Evolutionary conservation across 2,797 vertebrate genomes (phyloP).

Genomic region (Parotocinclus haroldoi): DNA sequence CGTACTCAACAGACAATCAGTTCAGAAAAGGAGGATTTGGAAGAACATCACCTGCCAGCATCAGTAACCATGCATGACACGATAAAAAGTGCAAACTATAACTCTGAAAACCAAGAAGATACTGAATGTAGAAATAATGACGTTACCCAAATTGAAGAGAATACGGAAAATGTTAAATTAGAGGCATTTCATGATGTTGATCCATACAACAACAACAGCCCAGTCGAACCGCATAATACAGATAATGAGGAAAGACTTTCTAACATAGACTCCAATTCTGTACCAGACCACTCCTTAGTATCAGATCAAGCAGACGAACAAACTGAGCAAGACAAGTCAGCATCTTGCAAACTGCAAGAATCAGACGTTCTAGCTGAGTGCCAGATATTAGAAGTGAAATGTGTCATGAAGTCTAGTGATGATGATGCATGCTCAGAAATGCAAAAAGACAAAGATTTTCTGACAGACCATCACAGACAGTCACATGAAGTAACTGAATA

Average conservation of each 20-base stretch:
- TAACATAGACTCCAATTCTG: constrained; percentile 3
- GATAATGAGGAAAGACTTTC: constrained; percentile 22
- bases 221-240: constrained; percentile 4
- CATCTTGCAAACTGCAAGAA: constrained; percentile 8
- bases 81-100: no score
- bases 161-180: neutral
- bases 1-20: no score
- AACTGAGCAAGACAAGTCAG: neutral
- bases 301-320: constrained; percentile 21
- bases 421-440: neutral
- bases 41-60: no score
- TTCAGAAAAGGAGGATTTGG: no score
- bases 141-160: constrained; percentile 20
- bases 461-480: neutral
- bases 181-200: constrained; percentile 12
- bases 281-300: constrained; percentile 9
- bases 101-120: no score
- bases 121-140: neutral
- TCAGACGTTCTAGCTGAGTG: constrained; percentile 8
- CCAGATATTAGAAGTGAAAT: constrained; percentile 1
- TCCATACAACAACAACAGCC: neutral
- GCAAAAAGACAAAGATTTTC: neutral
- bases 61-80: no score
- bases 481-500: neutral
- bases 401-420: neutral